phyloP scores from a whole-genome alignment of 1,140 invertebrate genomes.

The Sinonovacula constricta region DNA sequence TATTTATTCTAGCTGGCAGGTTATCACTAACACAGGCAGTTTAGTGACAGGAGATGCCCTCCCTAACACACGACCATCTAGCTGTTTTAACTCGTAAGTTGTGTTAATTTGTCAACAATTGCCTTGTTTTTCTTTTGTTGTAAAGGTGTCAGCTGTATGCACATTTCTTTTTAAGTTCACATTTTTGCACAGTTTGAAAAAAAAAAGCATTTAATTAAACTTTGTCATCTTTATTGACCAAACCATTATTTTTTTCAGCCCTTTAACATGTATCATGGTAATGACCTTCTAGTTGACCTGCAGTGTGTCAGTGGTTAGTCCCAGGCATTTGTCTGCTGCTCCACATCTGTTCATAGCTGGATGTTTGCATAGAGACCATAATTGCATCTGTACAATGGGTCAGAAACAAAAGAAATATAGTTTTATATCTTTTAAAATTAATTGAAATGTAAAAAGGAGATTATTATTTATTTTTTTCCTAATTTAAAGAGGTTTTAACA shows the following conservation, averaged over 20 bases:
- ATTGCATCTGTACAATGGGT: background rate
- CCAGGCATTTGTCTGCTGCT: no score
- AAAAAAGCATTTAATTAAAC: no score
- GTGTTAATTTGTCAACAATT: no score
- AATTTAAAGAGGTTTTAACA: background rate
- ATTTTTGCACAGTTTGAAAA: no score
- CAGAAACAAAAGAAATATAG: background rate
- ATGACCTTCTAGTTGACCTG: no score
- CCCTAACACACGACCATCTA: slow-evolving; percentile 41
- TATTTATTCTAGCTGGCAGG: slow-evolving; percentile 61
- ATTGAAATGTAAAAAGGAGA: background rate
- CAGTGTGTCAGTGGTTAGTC: no score
- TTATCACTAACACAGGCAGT: slow-evolving; percentile 61
- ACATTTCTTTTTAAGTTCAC: no score
- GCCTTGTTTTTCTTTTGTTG: background rate
- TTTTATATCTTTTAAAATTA: background rate
- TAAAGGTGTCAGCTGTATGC: no score
- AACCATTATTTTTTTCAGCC: no score
- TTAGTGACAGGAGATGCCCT: slow-evolving; percentile 45
- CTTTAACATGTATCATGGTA: no score
- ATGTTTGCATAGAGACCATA: background rate
- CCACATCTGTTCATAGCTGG: no score
- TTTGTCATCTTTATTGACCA: no score
- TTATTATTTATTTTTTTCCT: background rate
- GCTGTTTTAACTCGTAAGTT: slow-evolving; percentile 58